phyloP scores from a whole-genome alignment of 1,140 invertebrate species.

The Tetramorium alpestre region DNA sequence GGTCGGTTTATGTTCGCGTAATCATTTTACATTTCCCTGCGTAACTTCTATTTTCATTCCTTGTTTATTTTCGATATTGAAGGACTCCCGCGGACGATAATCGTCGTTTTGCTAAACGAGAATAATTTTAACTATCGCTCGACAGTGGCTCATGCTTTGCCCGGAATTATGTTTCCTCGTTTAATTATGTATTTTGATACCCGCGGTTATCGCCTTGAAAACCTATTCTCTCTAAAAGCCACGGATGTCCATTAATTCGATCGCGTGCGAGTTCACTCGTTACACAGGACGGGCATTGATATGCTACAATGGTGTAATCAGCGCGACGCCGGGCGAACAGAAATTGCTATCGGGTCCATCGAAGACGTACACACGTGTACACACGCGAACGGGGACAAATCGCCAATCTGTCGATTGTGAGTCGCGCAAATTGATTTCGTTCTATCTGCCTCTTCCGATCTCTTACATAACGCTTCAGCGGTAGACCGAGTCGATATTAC shows the following conservation, averaged over 20 bases:
- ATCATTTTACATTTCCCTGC: background rate
- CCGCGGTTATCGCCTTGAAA: background rate
- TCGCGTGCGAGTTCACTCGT: background rate
- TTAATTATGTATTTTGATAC: constrained; percentile 16
- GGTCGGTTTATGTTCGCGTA: background rate
- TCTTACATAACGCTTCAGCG: constrained; percentile 14
- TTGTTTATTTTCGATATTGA: constrained; percentile 3
- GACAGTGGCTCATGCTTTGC: background rate
- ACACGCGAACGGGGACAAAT: background rate
- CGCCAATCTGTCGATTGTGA: background rate
- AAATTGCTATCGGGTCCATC: background rate
- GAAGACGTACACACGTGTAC: background rate
- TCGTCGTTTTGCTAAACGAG: background rate
- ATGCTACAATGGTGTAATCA: constrained; percentile 23
- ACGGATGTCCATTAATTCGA: background rate
- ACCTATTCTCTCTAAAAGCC: background rate
- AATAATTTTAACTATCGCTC: background rate
- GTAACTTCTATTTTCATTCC: constrained; percentile 6
- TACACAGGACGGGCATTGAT: constrained; percentile 1
- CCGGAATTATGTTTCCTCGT: background rate
- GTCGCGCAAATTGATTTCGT: constrained; percentile 25
- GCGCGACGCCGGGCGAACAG: background rate
- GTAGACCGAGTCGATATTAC: background rate
- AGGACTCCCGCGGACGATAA: background rate
- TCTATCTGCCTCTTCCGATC: constrained; percentile 19